phyloP scores from a whole-genome alignment of 2,113 vertebrate species.

The Peromyscus maniculatus region DNA sequence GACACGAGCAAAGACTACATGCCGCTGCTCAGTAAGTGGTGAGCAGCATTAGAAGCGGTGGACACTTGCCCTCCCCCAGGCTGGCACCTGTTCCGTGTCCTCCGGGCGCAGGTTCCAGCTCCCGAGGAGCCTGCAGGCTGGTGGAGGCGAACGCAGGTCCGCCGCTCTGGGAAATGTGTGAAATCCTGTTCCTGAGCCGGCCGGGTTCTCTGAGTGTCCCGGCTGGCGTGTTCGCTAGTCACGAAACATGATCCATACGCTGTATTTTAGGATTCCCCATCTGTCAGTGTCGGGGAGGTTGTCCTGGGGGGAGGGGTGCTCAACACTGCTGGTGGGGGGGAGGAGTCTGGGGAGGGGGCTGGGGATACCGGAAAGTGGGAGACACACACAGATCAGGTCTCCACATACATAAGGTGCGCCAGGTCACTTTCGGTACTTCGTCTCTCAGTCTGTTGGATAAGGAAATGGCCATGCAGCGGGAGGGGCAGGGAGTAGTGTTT shows the following conservation, averaged over 20 bases:
- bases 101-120: background rate
- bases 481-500: background rate
- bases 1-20: rapidly evolving
- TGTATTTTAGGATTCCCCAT: slow-evolving; percentile 83
- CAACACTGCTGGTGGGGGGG: background rate
- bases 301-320: slow-evolving; percentile 17
- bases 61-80: background rate
- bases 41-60: background rate
- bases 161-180: slow-evolving; percentile 76
- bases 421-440: background rate
- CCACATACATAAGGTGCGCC: background rate
- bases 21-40: background rate
- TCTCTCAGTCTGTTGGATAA: background rate
- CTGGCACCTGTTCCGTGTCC: background rate
- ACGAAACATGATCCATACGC: slow-evolving; percentile 80
- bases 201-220: slow-evolving; percentile 74
- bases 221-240: slow-evolving; percentile 79
- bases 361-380: background rate
- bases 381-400: background rate
- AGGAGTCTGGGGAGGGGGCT: background rate
- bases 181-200: slow-evolving; percentile 82
- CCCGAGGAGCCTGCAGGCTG: background rate
- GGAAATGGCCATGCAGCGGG: background rate
- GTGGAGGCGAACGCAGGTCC: slow-evolving; percentile 53
- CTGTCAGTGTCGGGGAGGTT: slow-evolving; percentile 69